A percentile compares a stretch with the other conserved stretches of the same genome.
These are phyloP conservation scores for Drosophila paulistorum DNA, from an alignment of 1,140 invertebrate genomes.

Conservation along the genomic window DNA sequence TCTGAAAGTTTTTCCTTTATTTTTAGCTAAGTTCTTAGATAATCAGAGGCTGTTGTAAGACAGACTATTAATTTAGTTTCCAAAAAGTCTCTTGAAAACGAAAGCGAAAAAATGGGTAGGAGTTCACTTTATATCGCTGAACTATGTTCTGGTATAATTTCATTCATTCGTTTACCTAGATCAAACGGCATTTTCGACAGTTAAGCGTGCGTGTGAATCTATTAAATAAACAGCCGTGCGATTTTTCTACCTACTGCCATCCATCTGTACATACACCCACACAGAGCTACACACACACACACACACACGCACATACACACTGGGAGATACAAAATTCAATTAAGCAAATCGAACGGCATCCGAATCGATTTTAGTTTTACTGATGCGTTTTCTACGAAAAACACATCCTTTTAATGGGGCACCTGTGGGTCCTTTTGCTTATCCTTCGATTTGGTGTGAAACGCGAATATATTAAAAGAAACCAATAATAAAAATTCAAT, in stretches of 20 bases:
- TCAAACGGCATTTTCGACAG: neutral
- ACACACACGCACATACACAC: neutral
- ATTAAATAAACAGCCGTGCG: conserved; percentile 43
- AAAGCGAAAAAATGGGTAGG: no score
- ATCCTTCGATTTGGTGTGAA: conserved; percentile 37
- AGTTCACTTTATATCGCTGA: neutral
- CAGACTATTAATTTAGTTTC: no score
- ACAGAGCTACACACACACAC: neutral
- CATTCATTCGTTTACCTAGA: neutral
- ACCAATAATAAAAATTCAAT: conserved; percentile 10
- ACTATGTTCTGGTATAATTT: neutral
- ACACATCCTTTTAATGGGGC: conserved; percentile 27
- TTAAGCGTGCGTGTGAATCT: conserved; percentile 57
- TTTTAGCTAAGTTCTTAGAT: no score
- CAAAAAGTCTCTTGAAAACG: no score
- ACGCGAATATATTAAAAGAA: conserved; percentile 23
- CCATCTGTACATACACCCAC: neutral
- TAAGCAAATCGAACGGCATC: conserved; percentile 61
- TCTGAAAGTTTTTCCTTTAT: no score
- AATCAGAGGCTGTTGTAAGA: no score
- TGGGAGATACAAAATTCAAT: conserved; percentile 48
- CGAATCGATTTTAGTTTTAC: conserved; percentile 42
- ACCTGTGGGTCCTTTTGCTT: conserved; percentile 40
- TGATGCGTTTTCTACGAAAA: conserved; percentile 54
- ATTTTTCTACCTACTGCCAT: neutral